A percentile compares a stretch with the other conserved stretches of the same genome.
Conservation (phyloP, 1,140 invertebrate species). For the Heliconius hermathena region DNA sequence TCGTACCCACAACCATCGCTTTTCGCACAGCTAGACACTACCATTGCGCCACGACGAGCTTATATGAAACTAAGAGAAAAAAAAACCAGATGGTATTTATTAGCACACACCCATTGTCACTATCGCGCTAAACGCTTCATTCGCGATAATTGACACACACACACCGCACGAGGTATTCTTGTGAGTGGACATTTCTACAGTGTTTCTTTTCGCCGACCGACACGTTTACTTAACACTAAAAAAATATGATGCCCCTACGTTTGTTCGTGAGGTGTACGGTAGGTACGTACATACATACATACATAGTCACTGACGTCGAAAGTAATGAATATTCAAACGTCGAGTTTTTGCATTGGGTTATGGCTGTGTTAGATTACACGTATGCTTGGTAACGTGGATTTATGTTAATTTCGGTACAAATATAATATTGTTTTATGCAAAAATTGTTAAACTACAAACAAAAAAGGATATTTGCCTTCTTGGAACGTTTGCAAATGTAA, state of each 20-base stretch:
- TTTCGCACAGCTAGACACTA: no score
- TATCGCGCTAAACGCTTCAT: conserved; percentile 57
- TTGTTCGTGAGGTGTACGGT: conserved; percentile 23
- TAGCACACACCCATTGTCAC: conserved; percentile 71
- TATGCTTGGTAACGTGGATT: conserved; percentile 5
- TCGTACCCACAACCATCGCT: no score
- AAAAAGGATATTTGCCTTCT: background rate
- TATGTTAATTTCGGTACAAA: background rate
- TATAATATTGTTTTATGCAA: conserved; percentile 16
- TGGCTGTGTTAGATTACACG: conserved; percentile 18
- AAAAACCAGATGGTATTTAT: conserved; percentile 44
- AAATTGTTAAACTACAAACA: conserved; percentile 1
- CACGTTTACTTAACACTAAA: conserved; percentile 38
- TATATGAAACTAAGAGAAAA: conserved; percentile 42
- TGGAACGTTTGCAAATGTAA: conserved; percentile 1
- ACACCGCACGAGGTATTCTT: conserved; percentile 57
- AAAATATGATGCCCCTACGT: conserved; percentile 34
- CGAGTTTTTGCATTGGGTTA: conserved; percentile 20
- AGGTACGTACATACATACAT: background rate
- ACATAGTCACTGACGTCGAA: conserved; percentile 14
- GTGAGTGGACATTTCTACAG: conserved; percentile 39
- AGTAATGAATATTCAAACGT: conserved; percentile 36
- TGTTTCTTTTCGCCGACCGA: conserved; percentile 31
- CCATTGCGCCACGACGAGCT: no score
- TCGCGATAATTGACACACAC: conserved; percentile 69